Conservation (phyloP, 1,140 invertebrate species). For the honey bee (Apis mellifera) region Amel_HAv3.1 CM009936.2:15619001-15619500, state of each 20-base stretch:
- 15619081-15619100: not conserved
- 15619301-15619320: too few relatives aligned
- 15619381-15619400: not conserved
- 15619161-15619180: constrained; percentile 44
- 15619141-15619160: constrained; percentile 32
- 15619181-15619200: constrained; percentile 1
- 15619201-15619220: constrained; percentile 2
- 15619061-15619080: not conserved
- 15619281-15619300: not conserved
- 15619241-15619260: not conserved
- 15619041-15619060: not conserved
- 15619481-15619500: not conserved
- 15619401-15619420: not conserved
- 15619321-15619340: too few relatives aligned
- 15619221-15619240: not conserved
- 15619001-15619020: too few relatives aligned
- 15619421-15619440: not conserved
- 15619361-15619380: too few relatives aligned
- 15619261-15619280: not conserved
- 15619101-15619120: constrained; percentile 40
- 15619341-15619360: too few relatives aligned
- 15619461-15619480: too few relatives aligned
- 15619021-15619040: too few relatives aligned
- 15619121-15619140: not conserved
- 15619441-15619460: not conserved